Percentiles rank a stretch among this genome's conserved stretches.
These are phyloP conservation scores for Epinotia bilunana DNA, from an alignment of 2,888 invertebrate species.

Conservation along the genomic window DNA sequence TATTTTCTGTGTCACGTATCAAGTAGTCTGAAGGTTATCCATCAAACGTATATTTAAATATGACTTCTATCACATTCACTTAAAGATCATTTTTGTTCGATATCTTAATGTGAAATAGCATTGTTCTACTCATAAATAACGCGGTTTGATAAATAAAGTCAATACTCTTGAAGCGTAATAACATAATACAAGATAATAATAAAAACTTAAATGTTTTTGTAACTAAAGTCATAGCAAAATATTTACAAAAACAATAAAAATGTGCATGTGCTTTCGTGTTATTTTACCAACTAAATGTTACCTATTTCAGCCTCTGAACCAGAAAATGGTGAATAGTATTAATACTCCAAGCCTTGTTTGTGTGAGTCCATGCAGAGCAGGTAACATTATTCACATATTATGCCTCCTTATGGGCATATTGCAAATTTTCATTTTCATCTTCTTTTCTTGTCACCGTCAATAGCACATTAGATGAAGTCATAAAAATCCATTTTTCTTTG, in stretches of 20 bases:
- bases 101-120: not conserved
- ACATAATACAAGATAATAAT: not conserved
- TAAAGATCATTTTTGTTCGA: not conserved
- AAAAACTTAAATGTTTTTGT: conserved; percentile 8
- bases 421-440: not conserved
- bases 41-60: conserved; percentile 16
- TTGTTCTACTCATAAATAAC: not conserved
- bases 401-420: not conserved
- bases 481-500: not conserved
- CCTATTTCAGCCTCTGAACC: conserved; percentile 12
- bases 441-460: not conserved
- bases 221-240: conserved; percentile 3
- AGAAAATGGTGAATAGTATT: conserved; percentile 16
- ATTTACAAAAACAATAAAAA: conserved; percentile 8
- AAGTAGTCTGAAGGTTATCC: conserved; percentile 3
- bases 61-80: not conserved
- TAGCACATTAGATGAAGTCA: not conserved
- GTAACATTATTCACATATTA: not conserved
- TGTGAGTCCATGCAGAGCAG: conserved; percentile 28
- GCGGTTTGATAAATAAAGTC: conserved; percentile 6
- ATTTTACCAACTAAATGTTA: not conserved
- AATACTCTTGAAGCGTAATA: not conserved
- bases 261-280: not conserved
- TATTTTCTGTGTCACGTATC: not conserved
- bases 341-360: conserved; percentile 6